Evolutionary conservation across 2,888 invertebrate species (phyloP).

Genomic region (Rhagonycha fulva): DNA sequence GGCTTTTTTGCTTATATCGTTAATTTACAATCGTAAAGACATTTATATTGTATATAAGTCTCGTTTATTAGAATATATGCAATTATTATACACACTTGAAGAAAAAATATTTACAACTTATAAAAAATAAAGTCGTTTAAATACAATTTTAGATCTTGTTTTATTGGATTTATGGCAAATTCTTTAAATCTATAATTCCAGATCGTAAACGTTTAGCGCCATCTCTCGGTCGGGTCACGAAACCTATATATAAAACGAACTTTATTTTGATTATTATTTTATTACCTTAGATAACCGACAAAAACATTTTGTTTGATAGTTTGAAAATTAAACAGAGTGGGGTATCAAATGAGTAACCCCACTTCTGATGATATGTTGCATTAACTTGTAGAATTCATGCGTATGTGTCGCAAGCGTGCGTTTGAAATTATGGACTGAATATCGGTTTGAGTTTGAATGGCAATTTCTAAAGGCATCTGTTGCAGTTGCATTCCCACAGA

Average conservation of each 20-base stretch:
- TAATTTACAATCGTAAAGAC: constrained; percentile 19
- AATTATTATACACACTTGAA: constrained; percentile 21
- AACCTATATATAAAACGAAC: neutral
- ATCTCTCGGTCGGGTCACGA: too few species aligned
- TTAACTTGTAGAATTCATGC: neutral
- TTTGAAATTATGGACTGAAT: neutral
- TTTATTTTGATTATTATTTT: too few species aligned
- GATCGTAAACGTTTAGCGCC: too few species aligned
- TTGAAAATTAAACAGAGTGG: neutral
- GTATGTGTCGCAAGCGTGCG: neutral
- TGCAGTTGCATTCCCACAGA: neutral
- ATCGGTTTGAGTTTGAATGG: neutral
- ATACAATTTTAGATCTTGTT: neutral
- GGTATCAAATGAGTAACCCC: too few species aligned
- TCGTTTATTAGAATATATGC: constrained; percentile 19
- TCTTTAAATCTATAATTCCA: too few species aligned
- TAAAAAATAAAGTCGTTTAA: neutral
- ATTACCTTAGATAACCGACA: too few species aligned
- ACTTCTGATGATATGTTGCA: neutral
- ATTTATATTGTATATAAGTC: constrained; percentile 24
- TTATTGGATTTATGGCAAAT: too few species aligned
- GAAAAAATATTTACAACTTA: neutral
- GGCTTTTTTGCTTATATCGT: constrained; percentile 6
- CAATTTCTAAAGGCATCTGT: neutral
- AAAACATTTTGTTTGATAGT: too few species aligned